Evolutionary conservation across 2,888 invertebrate genomes (phyloP).

Genomic region (Ganaspis brasiliensis): DNA sequence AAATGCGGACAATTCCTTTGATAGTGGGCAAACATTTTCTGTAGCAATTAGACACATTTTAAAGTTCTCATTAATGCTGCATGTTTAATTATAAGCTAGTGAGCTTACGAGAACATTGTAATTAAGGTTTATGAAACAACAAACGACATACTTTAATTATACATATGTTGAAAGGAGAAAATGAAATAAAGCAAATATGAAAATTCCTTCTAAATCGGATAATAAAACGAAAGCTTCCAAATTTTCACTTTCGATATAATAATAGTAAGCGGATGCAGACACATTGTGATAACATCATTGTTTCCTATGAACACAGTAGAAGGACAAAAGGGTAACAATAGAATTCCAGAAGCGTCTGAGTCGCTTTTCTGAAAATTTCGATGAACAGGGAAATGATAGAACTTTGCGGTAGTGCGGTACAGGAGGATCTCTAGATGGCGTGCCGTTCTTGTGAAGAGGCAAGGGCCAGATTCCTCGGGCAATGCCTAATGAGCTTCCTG

Average conservation of each 20-base stretch:
- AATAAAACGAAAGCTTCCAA: not conserved
- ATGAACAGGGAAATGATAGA: too few species aligned
- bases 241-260: not conserved
- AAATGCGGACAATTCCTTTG: not conserved
- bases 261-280: not conserved
- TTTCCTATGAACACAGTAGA: not conserved
- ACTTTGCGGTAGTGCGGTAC: conserved; percentile 9
- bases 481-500: conserved; percentile 80
- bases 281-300: conserved; percentile 17
- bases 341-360: not conserved
- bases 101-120: not conserved
- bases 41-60: not conserved
- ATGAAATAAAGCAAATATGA: not conserved
- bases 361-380: not conserved
- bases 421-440: conserved; percentile 27
- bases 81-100: not conserved
- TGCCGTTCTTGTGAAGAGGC: conserved; percentile 48
- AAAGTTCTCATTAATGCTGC: not conserved
- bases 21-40: not conserved
- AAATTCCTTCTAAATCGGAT: conserved; percentile 19
- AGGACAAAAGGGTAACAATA: not conserved
- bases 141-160: not conserved
- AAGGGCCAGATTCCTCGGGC: conserved; percentile 75
- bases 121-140: conserved; percentile 8
- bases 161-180: not conserved